Percentiles rank a stretch among this genome's conserved stretches.
Conservation (phyloP, 2,888 invertebrate species). For the Blera fallax region DNA sequence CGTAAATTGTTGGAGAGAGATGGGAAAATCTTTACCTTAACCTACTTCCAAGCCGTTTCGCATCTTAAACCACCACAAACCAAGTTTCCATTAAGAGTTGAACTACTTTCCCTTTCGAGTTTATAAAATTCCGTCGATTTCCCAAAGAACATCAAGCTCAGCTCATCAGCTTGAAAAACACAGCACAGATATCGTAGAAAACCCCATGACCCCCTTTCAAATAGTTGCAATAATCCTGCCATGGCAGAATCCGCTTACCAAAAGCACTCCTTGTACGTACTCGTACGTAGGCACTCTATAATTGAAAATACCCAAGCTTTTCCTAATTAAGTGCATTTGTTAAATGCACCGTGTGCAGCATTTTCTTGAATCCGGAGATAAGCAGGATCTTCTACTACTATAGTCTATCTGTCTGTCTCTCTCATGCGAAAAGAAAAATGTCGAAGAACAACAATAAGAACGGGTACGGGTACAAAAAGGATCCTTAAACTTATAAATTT, state of each 20-base stretch:
- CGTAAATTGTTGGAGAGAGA: no score
- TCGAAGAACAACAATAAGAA: background rate
- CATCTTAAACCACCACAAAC: no score
- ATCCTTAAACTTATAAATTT: slow-evolving; percentile 71
- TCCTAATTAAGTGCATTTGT: slow-evolving; percentile 62
- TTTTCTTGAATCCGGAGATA: slow-evolving; percentile 4
- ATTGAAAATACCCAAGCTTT: slow-evolving; percentile 32
- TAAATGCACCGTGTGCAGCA: slow-evolving; percentile 43
- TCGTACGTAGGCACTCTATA: background rate
- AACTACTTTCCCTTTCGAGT: no score
- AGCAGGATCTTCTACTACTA: background rate
- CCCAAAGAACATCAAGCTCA: background rate
- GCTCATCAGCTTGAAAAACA: background rate
- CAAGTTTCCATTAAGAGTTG: no score
- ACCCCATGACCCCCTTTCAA: background rate
- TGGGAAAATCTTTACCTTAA: no score
- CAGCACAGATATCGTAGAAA: background rate
- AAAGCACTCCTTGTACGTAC: background rate
- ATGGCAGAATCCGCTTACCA: background rate
- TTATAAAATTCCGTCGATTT: no score
- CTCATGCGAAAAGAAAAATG: background rate
- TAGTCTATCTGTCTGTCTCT: background rate
- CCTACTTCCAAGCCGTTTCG: no score
- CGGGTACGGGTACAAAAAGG: slow-evolving; percentile 31
- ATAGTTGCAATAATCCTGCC: no score